These are phyloP conservation scores for Alcedo quadribrachys DNA, from an alignment of 2,797 vertebrate species.

Conservation along the genomic window DNA sequence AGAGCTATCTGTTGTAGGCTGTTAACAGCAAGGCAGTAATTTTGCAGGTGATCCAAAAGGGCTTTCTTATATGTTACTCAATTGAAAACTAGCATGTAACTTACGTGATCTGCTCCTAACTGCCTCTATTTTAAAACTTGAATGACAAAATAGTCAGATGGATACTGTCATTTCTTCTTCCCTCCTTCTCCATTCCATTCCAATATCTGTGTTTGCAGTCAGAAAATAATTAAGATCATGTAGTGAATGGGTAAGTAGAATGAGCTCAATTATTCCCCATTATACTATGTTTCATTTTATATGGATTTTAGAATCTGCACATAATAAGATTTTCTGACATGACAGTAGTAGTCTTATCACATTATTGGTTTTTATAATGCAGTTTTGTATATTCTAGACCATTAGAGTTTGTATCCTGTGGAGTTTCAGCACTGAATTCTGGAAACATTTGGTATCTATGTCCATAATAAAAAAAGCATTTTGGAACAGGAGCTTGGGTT, in stretches of 20 bases:
- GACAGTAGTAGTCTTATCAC: background rate
- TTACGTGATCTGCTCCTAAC: background rate
- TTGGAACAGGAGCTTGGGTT: background rate
- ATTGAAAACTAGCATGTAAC: background rate
- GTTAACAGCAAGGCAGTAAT: conserved; percentile 44
- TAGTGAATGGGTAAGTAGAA: background rate
- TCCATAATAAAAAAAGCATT: conserved; percentile 35
- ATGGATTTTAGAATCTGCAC: conserved; percentile 14
- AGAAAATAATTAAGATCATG: background rate
- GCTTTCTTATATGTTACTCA: background rate
- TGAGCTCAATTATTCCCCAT: conserved; percentile 14
- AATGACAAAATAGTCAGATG: background rate
- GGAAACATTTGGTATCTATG: background rate
- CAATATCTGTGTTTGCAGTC: conserved; percentile 16
- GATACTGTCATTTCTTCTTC: background rate
- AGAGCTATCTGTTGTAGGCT: conserved; percentile 32
- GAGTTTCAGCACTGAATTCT: conserved; percentile 16
- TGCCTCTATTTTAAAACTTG: conserved; percentile 19
- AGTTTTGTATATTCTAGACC: conserved; percentile 7
- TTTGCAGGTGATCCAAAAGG: conserved; percentile 40
- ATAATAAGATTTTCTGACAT: conserved; percentile 26
- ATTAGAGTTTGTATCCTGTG: background rate
- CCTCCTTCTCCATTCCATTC: background rate
- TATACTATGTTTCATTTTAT: conserved; percentile 18
- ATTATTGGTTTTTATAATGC: conserved; percentile 9